Evolutionary conservation across 1,140 invertebrate species (phyloP).

Genomic region (Ericerus pela): DNA sequence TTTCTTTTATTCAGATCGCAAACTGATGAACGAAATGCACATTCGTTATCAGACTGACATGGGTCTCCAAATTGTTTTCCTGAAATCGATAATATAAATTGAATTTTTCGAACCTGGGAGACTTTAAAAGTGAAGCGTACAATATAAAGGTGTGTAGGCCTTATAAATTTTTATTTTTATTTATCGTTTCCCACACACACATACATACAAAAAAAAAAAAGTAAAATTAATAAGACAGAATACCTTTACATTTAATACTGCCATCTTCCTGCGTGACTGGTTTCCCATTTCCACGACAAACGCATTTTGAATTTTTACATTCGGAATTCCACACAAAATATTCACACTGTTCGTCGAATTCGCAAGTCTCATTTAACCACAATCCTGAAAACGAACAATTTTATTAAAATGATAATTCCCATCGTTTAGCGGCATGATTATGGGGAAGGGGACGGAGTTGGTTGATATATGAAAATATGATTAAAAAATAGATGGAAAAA

Average conservation of each 20-base stretch:
- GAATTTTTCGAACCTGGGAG: too few relatives aligned
- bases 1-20: constrained; percentile 40
- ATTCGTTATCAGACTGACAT: constrained; percentile 49
- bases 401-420: too few relatives aligned
- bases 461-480: too few relatives aligned
- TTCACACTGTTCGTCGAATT: constrained; percentile 67
- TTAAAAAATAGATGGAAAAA: too few relatives aligned
- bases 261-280: constrained; percentile 48
- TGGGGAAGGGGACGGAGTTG: too few relatives aligned
- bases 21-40: constrained; percentile 52
- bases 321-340: constrained; percentile 47
- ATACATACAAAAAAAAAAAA: not conserved
- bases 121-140: too few relatives aligned
- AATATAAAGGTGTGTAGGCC: not conserved
- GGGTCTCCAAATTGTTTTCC: constrained; percentile 51
- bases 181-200: not conserved
- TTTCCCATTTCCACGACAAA: constrained; percentile 57
- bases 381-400: constrained; percentile 59
- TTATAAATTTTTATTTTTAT: not conserved
- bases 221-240: not conserved
- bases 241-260: constrained; percentile 50
- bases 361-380: constrained; percentile 58
- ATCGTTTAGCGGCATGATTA: too few relatives aligned
- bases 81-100: not conserved
- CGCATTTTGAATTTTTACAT: constrained; percentile 56